Percentiles rank a stretch among this genome's conserved stretches.
Conservation (phyloP, 2,888 invertebrate genomes). For the Eupithecia centaureata region DNA sequence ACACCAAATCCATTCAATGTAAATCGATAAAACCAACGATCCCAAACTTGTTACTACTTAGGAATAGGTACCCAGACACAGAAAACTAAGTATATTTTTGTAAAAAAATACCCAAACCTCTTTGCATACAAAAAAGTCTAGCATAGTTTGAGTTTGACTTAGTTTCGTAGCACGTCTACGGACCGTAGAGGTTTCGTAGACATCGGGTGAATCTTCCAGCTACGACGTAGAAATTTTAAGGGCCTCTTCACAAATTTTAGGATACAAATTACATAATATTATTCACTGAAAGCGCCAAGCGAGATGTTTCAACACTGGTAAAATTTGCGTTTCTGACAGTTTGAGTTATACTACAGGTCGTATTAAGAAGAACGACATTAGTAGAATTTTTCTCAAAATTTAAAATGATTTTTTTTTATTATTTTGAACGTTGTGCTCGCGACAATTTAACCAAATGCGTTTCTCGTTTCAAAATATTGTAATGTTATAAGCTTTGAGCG, state of each 20-base stretch:
- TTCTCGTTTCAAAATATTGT: no score
- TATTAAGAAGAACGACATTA: no score
- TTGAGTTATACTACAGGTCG: no score
- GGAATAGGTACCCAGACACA: background rate
- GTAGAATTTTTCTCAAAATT: no score
- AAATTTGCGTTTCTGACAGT: no score
- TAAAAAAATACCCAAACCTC: background rate
- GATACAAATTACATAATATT: no score
- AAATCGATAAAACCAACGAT: background rate
- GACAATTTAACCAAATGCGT: no score
- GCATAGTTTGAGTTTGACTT: background rate
- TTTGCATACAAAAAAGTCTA: background rate
- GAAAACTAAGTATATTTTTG: background rate
- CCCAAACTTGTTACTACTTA: background rate
- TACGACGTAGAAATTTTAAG: slow-evolving; percentile 17
- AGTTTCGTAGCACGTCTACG: slow-evolving; percentile 30
- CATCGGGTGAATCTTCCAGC: slow-evolving; percentile 23
- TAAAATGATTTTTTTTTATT: no score
- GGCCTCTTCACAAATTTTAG: background rate
- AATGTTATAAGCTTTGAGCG: no score
- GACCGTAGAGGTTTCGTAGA: slow-evolving; percentile 31
- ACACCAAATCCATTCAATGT: slow-evolving; percentile 3
- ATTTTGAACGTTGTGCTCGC: no score
- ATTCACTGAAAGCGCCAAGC: no score
- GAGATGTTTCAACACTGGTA: no score